A percentile compares a stretch with the other conserved stretches of the same genome.
Evolutionary conservation across 64 coral and sea anemone species (phyloP).

Genomic region (Orbicella faveolata): DNA sequence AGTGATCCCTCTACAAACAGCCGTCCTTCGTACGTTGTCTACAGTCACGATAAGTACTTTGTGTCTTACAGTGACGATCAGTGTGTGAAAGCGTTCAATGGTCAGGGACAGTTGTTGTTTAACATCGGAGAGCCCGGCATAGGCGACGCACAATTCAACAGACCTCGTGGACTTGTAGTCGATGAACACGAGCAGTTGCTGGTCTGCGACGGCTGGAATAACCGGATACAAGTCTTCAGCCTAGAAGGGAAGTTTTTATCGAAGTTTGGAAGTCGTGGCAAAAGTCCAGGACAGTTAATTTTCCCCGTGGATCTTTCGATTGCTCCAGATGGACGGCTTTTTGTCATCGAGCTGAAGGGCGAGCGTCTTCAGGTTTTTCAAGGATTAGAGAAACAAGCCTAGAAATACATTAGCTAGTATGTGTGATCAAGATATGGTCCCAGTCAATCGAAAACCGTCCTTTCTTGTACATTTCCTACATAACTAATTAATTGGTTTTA

Average conservation of each 20-base stretch:
- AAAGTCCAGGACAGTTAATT: conserved; percentile 25
- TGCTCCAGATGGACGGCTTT: conserved; percentile 27
- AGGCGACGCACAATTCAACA: conserved; percentile 47
- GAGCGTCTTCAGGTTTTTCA: conserved; percentile 46
- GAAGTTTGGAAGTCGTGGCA: conserved; percentile 54
- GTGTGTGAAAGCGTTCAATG: conserved; percentile 37
- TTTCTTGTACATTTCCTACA: conserved; percentile 10
- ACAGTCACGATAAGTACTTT: conserved; percentile 30
- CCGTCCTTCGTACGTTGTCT: conserved; percentile 22
- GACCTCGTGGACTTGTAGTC: conserved; percentile 44
- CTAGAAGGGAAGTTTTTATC: conserved; percentile 34
- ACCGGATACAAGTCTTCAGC: conserved; percentile 54
- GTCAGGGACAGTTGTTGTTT: conserved; percentile 2
- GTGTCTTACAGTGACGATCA: conserved; percentile 41
- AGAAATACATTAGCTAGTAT: not conserved
- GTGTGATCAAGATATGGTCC: not conserved
- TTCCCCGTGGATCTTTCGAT: conserved; percentile 35
- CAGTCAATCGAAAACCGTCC: not conserved
- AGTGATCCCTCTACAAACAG: not conserved
- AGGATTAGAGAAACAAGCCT: conserved; percentile 37
- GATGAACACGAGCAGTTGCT: conserved; percentile 54
- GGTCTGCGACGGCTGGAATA: conserved; percentile 59
- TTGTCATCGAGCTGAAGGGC: conserved; percentile 28
- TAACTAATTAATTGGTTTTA: not conserved
- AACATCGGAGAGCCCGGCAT: conserved; percentile 34